phyloP scores from a whole-genome alignment of 2,113 vertebrate species.

The Ariopsis seemanni region DNA sequence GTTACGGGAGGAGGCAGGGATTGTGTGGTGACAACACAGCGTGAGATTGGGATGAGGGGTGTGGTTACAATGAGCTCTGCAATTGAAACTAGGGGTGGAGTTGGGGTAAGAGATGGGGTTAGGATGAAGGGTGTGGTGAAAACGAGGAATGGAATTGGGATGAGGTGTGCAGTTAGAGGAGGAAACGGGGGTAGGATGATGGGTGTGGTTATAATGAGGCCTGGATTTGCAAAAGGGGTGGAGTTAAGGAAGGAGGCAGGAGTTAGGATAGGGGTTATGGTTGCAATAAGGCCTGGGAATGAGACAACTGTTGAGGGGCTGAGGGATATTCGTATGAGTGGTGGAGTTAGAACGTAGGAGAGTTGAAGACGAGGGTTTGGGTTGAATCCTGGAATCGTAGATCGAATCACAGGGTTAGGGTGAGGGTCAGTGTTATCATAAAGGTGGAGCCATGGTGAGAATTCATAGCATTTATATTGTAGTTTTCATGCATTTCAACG shows the following conservation, averaged over 20 bases:
- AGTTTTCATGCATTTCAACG: background rate
- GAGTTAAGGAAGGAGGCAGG: background rate
- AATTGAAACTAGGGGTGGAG: background rate
- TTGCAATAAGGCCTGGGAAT: background rate
- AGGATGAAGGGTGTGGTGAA: background rate
- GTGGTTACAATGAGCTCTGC: background rate
- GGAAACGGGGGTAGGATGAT: background rate
- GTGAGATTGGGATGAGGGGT: background rate
- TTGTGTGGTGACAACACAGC: background rate
- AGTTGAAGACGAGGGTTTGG: background rate
- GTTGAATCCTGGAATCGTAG: background rate
- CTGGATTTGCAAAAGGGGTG: background rate
- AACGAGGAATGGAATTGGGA: background rate
- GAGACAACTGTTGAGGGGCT: background rate
- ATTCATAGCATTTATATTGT: background rate
- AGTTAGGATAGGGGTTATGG: background rate
- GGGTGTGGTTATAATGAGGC: background rate
- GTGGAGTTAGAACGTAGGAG: background rate
- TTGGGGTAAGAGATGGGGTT: background rate
- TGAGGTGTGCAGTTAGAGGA: background rate
- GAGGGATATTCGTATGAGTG: background rate
- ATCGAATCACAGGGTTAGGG: background rate
- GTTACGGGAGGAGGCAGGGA: background rate
- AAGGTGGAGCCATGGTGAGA: background rate
- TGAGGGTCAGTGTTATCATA: background rate